Conservation (phyloP, 2,797 vertebrate genomes). For the Periophthalmus magnuspinnatus region DNA sequence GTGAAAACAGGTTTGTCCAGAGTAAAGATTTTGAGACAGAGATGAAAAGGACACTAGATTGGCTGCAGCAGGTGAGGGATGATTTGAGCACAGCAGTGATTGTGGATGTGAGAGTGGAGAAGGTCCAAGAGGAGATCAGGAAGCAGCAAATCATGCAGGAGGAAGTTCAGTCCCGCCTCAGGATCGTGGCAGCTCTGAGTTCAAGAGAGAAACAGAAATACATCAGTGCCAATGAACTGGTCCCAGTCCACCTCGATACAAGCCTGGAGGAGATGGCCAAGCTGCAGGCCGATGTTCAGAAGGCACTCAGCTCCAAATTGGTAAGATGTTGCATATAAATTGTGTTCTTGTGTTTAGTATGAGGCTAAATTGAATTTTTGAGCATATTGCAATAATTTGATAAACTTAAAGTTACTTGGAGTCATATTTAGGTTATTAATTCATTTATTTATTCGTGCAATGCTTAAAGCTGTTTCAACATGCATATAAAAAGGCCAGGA, state of each 20-base stretch:
- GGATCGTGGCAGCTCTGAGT: slow-evolving; percentile 92
- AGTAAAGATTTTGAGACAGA: slow-evolving; percentile 96
- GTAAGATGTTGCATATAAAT: slow-evolving; percentile 60
- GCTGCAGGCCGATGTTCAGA: slow-evolving; percentile 87
- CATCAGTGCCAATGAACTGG: slow-evolving; percentile 87
- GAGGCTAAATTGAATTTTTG: background rate
- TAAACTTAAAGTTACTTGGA: background rate
- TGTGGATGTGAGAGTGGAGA: slow-evolving; percentile 87
- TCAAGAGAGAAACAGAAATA: slow-evolving; percentile 89
- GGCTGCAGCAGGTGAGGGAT: slow-evolving; percentile 86
- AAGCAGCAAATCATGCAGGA: slow-evolving; percentile 96
- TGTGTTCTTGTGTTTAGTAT: background rate
- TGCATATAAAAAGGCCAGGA: no score
- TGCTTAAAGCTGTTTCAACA: no score
- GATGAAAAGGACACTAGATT: slow-evolving; percentile 87
- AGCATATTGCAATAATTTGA: background rate
- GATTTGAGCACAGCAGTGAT: slow-evolving; percentile 82
- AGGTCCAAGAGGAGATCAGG: slow-evolving; percentile 93
- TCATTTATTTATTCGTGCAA: background rate
- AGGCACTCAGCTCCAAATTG: slow-evolving; percentile 85
- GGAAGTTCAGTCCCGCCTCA: slow-evolving; percentile 91
- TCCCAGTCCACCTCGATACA: slow-evolving; percentile 85
- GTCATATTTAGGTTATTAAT: background rate
- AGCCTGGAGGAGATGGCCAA: slow-evolving; percentile 87
- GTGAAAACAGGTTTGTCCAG: slow-evolving; percentile 91